phyloP scores from a whole-genome alignment of 2,797 vertebrate species.

The Anolis apletophallus region DNA sequence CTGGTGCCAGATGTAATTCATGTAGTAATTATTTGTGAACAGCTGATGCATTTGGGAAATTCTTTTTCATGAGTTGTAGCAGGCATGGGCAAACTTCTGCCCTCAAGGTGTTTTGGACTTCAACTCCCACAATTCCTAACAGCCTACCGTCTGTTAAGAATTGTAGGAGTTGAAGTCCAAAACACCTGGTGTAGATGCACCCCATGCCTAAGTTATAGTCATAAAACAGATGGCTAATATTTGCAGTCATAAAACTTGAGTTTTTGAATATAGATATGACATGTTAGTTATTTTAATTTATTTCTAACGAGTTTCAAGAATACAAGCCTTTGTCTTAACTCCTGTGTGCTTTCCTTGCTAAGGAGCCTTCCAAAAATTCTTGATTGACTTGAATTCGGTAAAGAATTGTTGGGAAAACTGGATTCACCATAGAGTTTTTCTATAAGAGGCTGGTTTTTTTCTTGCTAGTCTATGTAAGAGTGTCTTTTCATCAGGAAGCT shows the following conservation, averaged over 20 bases:
- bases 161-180: too few species aligned
- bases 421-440: neutral
- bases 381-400: neutral
- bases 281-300: neutral
- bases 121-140: too few species aligned
- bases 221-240: too few species aligned
- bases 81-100: too few species aligned
- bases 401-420: neutral
- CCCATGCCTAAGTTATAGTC: too few species aligned
- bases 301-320: neutral
- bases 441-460: neutral
- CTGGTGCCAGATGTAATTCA: neutral
- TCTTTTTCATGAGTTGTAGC: too few species aligned
- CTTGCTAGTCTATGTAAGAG: neutral
- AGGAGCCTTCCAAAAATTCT: neutral
- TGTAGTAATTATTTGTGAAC: neutral
- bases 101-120: too few species aligned
- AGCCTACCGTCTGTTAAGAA: too few species aligned
- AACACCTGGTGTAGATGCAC: too few species aligned
- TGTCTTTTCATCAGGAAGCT: neutral
- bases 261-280: too few species aligned
- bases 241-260: too few species aligned
- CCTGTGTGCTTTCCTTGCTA: neutral
- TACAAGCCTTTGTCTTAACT: neutral
- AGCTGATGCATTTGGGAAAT: neutral